Evolutionary conservation across 2,113 vertebrate genomes (phyloP).

Genomic region (Mustelus asterias): DNA sequence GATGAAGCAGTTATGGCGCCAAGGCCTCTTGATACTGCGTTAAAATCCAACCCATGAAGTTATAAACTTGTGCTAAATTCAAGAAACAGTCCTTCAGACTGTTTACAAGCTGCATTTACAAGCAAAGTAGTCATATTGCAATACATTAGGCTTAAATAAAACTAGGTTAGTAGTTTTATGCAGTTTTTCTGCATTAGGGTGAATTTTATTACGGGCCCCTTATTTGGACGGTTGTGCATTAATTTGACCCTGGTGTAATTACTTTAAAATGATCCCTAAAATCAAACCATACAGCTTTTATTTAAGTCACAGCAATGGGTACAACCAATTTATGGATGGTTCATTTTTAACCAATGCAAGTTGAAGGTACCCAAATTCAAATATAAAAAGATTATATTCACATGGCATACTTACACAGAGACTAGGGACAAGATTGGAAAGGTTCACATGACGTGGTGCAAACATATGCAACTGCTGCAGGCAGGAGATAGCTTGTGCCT

Average conservation of each 20-base stretch:
- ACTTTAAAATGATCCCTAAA: not conserved
- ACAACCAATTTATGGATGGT: not conserved
- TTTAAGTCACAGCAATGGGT: not conserved
- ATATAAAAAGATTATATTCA: not conserved
- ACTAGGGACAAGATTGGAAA: slow-evolving; percentile 72
- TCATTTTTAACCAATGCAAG: not conserved
- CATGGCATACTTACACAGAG: slow-evolving; percentile 77
- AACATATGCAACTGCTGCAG: slow-evolving; percentile 97
- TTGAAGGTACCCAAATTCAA: not conserved
- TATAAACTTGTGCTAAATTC: not conserved
- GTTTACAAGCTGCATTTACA: not conserved
- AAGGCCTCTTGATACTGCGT: not conserved
- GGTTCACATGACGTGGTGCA: slow-evolving; percentile 76
- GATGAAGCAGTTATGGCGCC: not conserved
- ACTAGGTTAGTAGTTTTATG: not conserved
- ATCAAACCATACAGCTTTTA: not conserved
- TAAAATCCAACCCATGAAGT: not conserved
- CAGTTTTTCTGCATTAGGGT: not conserved
- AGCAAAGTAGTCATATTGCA: not conserved
- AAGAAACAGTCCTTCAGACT: not conserved
- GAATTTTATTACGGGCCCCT: not conserved
- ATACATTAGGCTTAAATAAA: not conserved
- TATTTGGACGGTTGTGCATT: not conserved
- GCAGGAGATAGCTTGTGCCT: slow-evolving; percentile 79
- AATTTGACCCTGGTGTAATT: not conserved